Evolutionary conservation across 2,113 vertebrate genomes (phyloP), one percentile per base, ranked within the genome.

Genomic region (Rissa tridactyla): DNA sequence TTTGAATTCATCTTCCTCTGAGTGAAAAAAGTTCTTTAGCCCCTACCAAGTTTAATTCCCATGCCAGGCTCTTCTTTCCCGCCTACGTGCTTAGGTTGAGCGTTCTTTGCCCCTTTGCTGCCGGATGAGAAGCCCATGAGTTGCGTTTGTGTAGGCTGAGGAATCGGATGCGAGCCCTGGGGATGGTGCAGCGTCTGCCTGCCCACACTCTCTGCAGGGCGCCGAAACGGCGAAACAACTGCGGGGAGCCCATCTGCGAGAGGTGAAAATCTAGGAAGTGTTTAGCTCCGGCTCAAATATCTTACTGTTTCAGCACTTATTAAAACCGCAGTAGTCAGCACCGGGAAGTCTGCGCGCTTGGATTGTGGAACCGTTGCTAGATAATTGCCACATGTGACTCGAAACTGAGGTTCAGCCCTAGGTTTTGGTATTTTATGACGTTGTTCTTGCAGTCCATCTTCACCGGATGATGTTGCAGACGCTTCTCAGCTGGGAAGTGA

Each of bases 281-380:
- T 44, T 80, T 83, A 60, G 44, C 78, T 73, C 66, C 75, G 51
- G 81, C 73, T 96, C 82, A 65, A 65, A 38, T 87, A 54, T 87
- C 90, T 88, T 88, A 10, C 54, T 55, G 34, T 46, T 70, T 91
- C 75, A 86, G 84, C 76, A 42, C 27, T 25, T 77, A 8, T 2
- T 58, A 11, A 71, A 94, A 89, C 38, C 76, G 87, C 91, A 82
- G 82, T 13, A 7, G 29, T 95, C 92, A 82, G 92, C 92, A 92
- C 38, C 57, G 49, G 61, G 55, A 84, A 72, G 73, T 38, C 81
- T 69, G 66, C 3, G 54, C 2, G 27, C 61, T 82, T 54, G 40
- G 52, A 5, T 13, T 65, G 88, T 73, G 82, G 52, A 66, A 13
- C 47, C 25, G 32, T 58, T 73, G 54, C 46, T 40, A 14, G 11